Evolutionary conservation across 2,797 vertebrate species (phyloP).

Genomic region (Gymnopithys bicolor): DNA sequence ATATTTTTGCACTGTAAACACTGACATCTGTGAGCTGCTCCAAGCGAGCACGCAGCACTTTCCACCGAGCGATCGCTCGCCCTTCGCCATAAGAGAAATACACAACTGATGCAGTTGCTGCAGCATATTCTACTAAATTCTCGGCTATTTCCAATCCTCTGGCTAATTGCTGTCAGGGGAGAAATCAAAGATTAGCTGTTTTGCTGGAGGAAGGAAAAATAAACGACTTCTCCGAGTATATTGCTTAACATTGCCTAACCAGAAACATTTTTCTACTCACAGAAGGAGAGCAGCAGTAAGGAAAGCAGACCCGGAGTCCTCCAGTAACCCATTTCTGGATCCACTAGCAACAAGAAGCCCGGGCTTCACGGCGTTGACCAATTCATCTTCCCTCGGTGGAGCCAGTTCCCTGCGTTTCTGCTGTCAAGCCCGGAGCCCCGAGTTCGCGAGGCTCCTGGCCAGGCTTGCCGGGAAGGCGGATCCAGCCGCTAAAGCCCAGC

Average conservation of each 20-base stretch:
- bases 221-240: neutral
- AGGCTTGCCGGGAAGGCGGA: constrained; percentile 73
- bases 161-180: constrained; percentile 37
- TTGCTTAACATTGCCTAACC: neutral
- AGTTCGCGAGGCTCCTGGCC: constrained; percentile 42
- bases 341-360: neutral
- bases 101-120: neutral
- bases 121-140: neutral
- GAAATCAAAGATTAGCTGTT: constrained; percentile 11
- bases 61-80: neutral
- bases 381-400: constrained; percentile 22
- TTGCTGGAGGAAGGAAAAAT: constrained; percentile 39
- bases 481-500: constrained; percentile 89
- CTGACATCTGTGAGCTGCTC: constrained; percentile 48
- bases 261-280: constrained; percentile 64
- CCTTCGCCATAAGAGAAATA: constrained; percentile 11
- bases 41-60: neutral
- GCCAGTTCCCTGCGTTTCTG: neutral
- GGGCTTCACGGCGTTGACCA: neutral
- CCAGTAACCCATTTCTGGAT: constrained; percentile 63
- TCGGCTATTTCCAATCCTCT: constrained; percentile 27
- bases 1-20: constrained; percentile 55
- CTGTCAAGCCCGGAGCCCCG: constrained; percentile 48
- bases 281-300: constrained; percentile 64
- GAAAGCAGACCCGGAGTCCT: constrained; percentile 32